These are phyloP conservation scores for Rhogogaster chlorosoma DNA, from an alignment of 2,888 invertebrate species.

Conservation along the genomic window DNA sequence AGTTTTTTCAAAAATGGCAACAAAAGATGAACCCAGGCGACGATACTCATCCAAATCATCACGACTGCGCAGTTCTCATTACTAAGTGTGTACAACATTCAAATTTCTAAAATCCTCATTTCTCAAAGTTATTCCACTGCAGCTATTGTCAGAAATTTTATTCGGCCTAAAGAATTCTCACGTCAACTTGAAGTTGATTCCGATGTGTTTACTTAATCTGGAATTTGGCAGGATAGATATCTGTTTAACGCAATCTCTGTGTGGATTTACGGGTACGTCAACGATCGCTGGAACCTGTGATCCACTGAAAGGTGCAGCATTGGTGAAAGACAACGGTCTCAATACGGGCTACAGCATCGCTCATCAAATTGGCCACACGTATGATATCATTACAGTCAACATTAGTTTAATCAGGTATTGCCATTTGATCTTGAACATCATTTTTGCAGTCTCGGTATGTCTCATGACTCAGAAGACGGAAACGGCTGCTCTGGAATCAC, in stretches of 20 bases:
- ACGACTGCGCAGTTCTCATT: conserved; percentile 81
- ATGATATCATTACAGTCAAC: conserved; percentile 57
- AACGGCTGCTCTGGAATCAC: conserved; percentile 68
- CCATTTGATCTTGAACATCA: not conserved
- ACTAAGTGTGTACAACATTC: conserved; percentile 76
- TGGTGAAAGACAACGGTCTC: conserved; percentile 81
- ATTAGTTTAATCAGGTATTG: not conserved
- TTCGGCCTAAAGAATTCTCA: not conserved
- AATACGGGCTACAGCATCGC: conserved; percentile 80
- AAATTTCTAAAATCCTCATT: not conserved
- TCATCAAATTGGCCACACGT: conserved; percentile 83
- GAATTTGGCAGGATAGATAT: conserved; percentile 72
- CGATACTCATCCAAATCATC: conserved; percentile 81
- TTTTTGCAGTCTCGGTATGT: conserved; percentile 69
- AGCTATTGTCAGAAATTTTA: not conserved
- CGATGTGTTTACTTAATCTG: conserved; percentile 54
- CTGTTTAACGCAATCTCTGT: conserved; percentile 70
- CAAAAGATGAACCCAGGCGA: conserved; percentile 79
- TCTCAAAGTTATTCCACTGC: not conserved
- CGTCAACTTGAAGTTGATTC: not conserved
- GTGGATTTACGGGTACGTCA: conserved; percentile 79
- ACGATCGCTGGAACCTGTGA: conserved; percentile 81
- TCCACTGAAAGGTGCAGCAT: conserved; percentile 79
- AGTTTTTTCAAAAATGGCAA: conserved; percentile 81
- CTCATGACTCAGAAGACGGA: conserved; percentile 68